phyloP scores from a whole-genome alignment of 2,888 invertebrate genomes.

The Glaucopsyche alexis region DNA sequence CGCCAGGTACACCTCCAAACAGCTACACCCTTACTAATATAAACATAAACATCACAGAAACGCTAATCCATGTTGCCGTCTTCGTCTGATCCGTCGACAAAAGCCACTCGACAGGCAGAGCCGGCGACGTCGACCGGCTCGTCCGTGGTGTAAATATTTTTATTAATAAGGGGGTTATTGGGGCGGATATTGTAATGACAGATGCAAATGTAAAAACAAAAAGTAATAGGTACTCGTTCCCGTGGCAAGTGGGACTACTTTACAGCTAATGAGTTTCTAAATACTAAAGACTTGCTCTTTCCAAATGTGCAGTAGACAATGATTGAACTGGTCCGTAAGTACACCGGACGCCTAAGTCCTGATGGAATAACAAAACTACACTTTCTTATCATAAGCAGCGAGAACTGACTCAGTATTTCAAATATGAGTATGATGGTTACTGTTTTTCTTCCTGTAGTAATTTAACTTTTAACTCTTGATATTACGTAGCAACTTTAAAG shows the following conservation, averaged over 20 bases:
- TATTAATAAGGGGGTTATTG: too few relatives aligned
- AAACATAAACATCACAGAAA: too few relatives aligned
- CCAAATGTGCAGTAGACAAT: conserved; percentile 36
- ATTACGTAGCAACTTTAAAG: too few relatives aligned
- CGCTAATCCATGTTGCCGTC: too few relatives aligned
- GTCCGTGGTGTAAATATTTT: too few relatives aligned
- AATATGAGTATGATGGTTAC: not conserved
- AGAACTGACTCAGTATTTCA: not conserved
- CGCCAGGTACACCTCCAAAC: too few relatives aligned
- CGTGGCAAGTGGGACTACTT: not conserved
- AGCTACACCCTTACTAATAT: too few relatives aligned
- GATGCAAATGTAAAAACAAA: not conserved
- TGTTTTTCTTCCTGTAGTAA: too few relatives aligned
- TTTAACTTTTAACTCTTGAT: too few relatives aligned
- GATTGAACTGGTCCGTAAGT: conserved; percentile 16
- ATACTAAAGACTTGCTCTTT: conserved; percentile 35
- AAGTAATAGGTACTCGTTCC: not conserved
- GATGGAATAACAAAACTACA: not conserved
- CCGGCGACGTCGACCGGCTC: too few relatives aligned
- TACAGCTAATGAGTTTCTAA: conserved; percentile 13
- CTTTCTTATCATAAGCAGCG: not conserved
- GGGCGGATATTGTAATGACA: not conserved
- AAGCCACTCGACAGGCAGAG: too few relatives aligned
- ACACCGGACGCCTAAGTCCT: not conserved
- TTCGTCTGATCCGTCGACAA: too few relatives aligned